Percentiles rank a stretch among this genome's conserved stretches.
Evolutionary conservation across 2,888 invertebrate species (phyloP).

Genomic region (Apotomis capreana): DNA sequence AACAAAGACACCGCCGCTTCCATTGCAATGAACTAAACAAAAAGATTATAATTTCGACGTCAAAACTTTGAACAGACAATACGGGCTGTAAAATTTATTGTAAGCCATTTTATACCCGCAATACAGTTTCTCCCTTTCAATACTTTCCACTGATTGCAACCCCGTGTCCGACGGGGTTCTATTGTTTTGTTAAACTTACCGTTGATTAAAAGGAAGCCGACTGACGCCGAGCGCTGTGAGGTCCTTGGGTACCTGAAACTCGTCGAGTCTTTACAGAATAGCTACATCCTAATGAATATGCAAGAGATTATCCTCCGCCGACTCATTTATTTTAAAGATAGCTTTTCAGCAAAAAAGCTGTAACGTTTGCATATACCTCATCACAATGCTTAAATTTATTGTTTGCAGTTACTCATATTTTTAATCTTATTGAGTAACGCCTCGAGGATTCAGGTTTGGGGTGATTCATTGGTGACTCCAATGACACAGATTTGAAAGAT

Average conservation of each 20-base stretch:
- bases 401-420: conserved; percentile 32
- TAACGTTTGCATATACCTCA: neutral
- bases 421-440: conserved; percentile 34
- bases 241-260: conserved; percentile 57
- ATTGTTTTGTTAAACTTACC: conserved; percentile 60
- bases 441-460: conserved; percentile 50
- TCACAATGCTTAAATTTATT: conserved; percentile 25
- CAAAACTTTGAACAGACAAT: conserved; percentile 60
- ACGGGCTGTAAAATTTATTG: conserved; percentile 68
- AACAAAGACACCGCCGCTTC: conserved; percentile 58
- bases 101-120: conserved; percentile 56
- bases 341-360: conserved; percentile 14
- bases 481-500: conserved; percentile 53
- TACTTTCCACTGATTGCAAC: conserved; percentile 57
- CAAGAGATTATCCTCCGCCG: conserved; percentile 50
- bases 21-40: conserved; percentile 56
- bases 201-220: conserved; percentile 63
- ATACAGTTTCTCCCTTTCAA: conserved; percentile 49
- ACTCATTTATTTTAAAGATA: conserved; percentile 28
- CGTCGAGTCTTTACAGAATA: conserved; percentile 43
- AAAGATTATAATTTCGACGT: conserved; percentile 55
- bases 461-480: conserved; percentile 46
- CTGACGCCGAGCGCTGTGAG: conserved; percentile 59
- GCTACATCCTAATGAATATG: conserved; percentile 55
- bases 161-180: conserved; percentile 49